Evolutionary conservation across 2,797 vertebrate species (phyloP), one percentile per base, ranked within the genome.

Genomic region (Orestias chungarensis): DNA sequence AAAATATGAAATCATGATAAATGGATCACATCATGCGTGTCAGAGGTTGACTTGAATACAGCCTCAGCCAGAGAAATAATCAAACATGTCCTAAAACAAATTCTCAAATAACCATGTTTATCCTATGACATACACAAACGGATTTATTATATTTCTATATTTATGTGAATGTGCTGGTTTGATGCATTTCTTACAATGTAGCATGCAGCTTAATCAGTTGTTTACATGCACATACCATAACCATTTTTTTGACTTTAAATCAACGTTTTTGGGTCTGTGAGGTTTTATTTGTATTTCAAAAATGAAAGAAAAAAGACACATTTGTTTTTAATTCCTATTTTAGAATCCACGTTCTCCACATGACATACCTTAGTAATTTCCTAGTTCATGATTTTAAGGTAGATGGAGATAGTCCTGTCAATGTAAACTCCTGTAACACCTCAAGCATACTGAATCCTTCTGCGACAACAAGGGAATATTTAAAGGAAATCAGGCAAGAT

Each of bases 31-130:
- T 68, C 79, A 82, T 43, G 61, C 75, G 23, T 76, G 75, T 73
- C 52, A 75, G 67, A n/a, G 84, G 66, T 82, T 88, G 84, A 89
- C 84, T 89, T 79, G 73, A 89, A 75, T 76, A 29, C 33, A 27
- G 23, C 50, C 61, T 66, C 20, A 40, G 84, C 86, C 83, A 88
- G 81, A 78, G 61, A 81, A 80, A 82, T 75, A 88, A 88, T 90
- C 87, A 81, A 79, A 81, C 79, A 59, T 35, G 72, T 91, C 82
- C 75, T 55, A 69, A 82, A 88, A 89, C 80, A 86, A 83, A 78
- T 81, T 82, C 79, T 82, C 73, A 0, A 71, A 73, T 83, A 83
- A 25, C 83, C 64, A 62, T 12, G 18, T 82, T 82, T 80, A 88
- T 86, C 81, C 82, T n/a, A 25, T 62, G 35, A 42, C 2, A 25